Evolutionary conservation across 2,797 vertebrate species (phyloP), one percentile per base, ranked within the genome.

Genomic region (Carcharodon carcharias): DNA sequence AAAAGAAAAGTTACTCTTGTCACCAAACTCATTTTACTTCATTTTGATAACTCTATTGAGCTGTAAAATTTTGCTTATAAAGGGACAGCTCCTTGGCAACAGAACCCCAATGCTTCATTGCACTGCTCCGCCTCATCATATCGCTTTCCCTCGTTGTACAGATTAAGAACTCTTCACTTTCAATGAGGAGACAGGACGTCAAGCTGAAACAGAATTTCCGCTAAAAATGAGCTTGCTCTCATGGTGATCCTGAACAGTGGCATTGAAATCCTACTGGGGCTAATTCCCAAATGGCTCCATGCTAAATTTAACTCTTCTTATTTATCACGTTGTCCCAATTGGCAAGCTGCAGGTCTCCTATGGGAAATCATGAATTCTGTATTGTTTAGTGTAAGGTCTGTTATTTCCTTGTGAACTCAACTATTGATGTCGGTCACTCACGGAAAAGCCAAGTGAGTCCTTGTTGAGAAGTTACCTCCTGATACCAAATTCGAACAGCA

Each of bases 301-400:
- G 31, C 89, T 35, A n/a, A 92, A 18, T 92, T 63, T 14, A 63
- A 40, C n/a, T 93, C 54, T 28, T 61, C 63, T 93, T 93, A 45
- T 93, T 93, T 26, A 23, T 93, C 61, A 93, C 45, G 18, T 93
- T 67, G 91, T n/a, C 61, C n/a, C 65, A 67, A 18, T 93, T 93
- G 89, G 56, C 14, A 21, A 67, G 61, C 35, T 65, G n/a, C 40
- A 45, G 61, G 21, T 26, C 63, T 93, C 91, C 61, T 26, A 5
- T 65, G 61, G 61, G 61, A 93, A 93, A 65, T 63, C 40, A 93
- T 40, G 56, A 91, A 35, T 61, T 61, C 56, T 91, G 61, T 65
- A 67, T 35, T 12, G 31, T 63, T 63, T 92, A 7, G 35, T n/a
- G n/a, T n/a, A 92, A 63, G 14, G 89, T 63, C 31, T 61, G n/a